A percentile compares a stretch with the other conserved stretches of the same genome.
phyloP scores from a whole-genome alignment of 2,797 vertebrate genomes.

The Argentina silus region DNA sequence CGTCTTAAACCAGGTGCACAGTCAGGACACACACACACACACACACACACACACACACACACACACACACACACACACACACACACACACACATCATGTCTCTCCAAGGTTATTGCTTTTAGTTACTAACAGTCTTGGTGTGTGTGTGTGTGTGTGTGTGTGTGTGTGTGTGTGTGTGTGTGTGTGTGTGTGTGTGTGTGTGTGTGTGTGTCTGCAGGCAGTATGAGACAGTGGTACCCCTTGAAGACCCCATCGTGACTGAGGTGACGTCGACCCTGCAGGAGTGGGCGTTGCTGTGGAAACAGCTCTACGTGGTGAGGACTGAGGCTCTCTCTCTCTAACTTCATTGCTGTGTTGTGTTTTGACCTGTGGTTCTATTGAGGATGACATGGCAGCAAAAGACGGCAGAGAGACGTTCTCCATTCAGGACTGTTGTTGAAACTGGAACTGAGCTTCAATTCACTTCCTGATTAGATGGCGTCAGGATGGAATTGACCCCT shows the following conservation, averaged over 20 bases:
- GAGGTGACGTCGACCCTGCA: slow-evolving; percentile 93
- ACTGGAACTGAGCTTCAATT: too few species aligned
- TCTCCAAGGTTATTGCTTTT: neutral
- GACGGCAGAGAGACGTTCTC: too few species aligned
- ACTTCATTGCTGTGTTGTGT: too few species aligned
- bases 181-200: neutral
- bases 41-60: neutral
- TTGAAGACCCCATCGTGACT: slow-evolving; percentile 90
- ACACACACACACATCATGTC: too few species aligned
- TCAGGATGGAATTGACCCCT: too few species aligned
- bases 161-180: neutral
- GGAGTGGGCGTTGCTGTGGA: slow-evolving; percentile 95
- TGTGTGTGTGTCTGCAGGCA: slow-evolving; percentile 67
- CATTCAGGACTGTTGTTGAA: too few species aligned
- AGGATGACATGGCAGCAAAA: too few species aligned
- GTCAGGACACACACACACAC: neutral
- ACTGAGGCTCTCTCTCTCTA: neutral
- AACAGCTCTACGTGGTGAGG: slow-evolving; percentile 95
- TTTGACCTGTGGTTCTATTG: too few species aligned
- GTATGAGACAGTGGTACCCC: slow-evolving; percentile 89
- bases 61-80: neutral
- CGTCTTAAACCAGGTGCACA: neutral
- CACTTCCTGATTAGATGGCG: too few species aligned
- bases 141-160: slow-evolving; percentile 1
- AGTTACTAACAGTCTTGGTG: neutral